Conservation (phyloP, 2,113 vertebrate genomes). For the Cichladusa arquata region DNA sequence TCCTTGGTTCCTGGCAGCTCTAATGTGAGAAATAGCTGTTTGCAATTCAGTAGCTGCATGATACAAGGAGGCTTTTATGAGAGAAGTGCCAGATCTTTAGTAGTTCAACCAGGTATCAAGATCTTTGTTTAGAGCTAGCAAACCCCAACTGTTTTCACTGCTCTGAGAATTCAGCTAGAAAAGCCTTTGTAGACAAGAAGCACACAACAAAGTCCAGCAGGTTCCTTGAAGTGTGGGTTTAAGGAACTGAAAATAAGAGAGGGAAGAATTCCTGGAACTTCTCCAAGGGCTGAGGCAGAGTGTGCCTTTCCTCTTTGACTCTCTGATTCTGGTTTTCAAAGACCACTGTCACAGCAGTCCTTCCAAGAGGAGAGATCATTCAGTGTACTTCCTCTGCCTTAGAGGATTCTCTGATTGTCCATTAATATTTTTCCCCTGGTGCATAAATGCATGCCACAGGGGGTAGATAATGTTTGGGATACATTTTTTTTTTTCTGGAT, state of each 20-base stretch:
- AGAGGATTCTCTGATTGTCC: not conserved
- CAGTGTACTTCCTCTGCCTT: not conserved
- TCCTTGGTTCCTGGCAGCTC: not conserved
- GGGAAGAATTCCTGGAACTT: not conserved
- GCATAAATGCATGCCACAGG: not conserved
- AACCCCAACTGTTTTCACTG: not conserved
- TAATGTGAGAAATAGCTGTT: not conserved
- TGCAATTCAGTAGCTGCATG: not conserved
- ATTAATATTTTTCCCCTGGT: not conserved
- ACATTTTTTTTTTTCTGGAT: not conserved
- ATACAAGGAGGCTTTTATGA: not conserved
- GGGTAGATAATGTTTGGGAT: not conserved
- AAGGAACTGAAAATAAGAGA: not conserved
- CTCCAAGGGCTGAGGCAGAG: not conserved
- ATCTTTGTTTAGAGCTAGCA: not conserved
- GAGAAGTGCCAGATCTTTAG: not conserved
- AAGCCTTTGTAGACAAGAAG: not conserved
- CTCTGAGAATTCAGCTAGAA: not conserved
- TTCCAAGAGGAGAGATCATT: not conserved
- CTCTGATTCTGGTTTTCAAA: conserved; percentile 16
- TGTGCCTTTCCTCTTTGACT: not conserved
- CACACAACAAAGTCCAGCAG: not conserved
- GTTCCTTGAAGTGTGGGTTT: not conserved
- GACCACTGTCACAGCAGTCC: not conserved
- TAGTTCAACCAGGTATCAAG: not conserved